Conservation (phyloP, 2,888 invertebrate species). For the Hirtodrosophila alboralis region DNA sequence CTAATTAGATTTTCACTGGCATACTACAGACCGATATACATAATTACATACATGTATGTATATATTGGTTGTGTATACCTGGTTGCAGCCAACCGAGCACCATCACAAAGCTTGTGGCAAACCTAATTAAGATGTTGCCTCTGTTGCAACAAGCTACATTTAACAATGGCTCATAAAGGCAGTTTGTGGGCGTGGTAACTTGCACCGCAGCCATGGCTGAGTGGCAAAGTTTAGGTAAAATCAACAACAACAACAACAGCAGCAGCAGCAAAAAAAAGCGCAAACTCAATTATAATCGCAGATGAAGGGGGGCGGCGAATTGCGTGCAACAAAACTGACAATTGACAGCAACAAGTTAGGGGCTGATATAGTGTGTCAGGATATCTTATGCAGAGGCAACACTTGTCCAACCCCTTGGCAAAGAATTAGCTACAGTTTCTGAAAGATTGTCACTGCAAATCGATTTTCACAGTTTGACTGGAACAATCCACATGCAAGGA, state of each 20-base stretch:
- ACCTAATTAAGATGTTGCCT: conserved; percentile 71
- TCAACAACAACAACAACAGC: conserved; percentile 28
- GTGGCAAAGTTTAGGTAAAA: conserved; percentile 49
- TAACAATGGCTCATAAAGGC: conserved; percentile 41
- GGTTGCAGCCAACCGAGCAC: conserved; percentile 6
- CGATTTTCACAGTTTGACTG: too few relatives aligned
- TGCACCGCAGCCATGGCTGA: conserved; percentile 15
- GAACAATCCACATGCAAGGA: too few relatives aligned
- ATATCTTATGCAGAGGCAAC: conserved; percentile 15
- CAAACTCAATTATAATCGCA: conserved; percentile 59
- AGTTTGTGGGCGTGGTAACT: conserved; percentile 11
- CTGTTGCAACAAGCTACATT: conserved; percentile 46
- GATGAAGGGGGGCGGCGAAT: conserved; percentile 14
- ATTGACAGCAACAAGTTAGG: conserved; percentile 66
- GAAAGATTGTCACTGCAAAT: neutral
- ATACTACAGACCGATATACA: conserved; percentile 4
- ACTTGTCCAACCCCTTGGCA: conserved; percentile 23
- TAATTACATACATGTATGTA: conserved; percentile 2
- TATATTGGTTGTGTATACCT: conserved; percentile 12
- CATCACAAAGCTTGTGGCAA: conserved; percentile 53
- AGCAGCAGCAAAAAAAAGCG: conserved; percentile 2
- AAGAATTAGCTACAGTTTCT: conserved; percentile 24
- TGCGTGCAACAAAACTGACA: conserved; percentile 40
- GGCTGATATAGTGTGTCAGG: conserved; percentile 11
- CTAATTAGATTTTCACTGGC: conserved; percentile 63